Percentiles rank a stretch among this genome's conserved stretches.
These are phyloP conservation scores for Vanacampus margaritifer DNA, from an alignment of 2,113 vertebrate species.

Conservation along the genomic window DNA sequence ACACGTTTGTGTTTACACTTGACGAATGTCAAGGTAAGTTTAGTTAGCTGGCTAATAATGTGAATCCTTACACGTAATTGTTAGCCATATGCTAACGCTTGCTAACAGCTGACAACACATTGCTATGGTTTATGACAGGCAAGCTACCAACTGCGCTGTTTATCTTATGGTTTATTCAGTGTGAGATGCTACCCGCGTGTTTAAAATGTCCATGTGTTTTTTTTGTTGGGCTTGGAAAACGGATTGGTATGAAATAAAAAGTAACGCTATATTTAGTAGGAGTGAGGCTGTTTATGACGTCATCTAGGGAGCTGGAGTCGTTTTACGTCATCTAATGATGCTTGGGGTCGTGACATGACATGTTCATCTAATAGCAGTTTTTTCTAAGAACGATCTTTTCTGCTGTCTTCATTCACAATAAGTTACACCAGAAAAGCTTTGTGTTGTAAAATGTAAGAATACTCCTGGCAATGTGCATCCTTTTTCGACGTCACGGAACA, in stretches of 20 bases:
- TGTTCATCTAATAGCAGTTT: background rate
- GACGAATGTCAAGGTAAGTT: slow-evolving; percentile 54
- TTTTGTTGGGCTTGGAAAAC: background rate
- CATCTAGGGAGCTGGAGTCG: slow-evolving; percentile 18
- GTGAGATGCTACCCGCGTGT: background rate
- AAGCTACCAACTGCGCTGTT: background rate
- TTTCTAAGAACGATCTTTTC: too few species aligned
- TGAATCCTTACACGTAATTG: background rate
- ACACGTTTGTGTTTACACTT: background rate
- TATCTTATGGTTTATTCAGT: background rate
- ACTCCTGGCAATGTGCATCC: background rate
- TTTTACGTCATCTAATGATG: background rate
- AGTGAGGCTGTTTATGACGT: background rate
- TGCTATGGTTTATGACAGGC: background rate
- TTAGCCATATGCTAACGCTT: slow-evolving; percentile 45
- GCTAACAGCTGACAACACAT: slow-evolving; percentile 50
- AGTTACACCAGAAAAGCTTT: background rate
- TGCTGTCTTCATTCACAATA: background rate
- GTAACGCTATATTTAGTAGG: slow-evolving; percentile 4
- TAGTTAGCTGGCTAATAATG: background rate
- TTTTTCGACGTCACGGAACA: background rate
- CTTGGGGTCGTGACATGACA: background rate
- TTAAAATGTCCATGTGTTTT: background rate
- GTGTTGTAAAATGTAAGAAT: background rate
- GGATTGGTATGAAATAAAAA: background rate